Evolutionary conservation across 2,888 invertebrate species (phyloP).

Genomic region (Lutraria lutraria): DNA sequence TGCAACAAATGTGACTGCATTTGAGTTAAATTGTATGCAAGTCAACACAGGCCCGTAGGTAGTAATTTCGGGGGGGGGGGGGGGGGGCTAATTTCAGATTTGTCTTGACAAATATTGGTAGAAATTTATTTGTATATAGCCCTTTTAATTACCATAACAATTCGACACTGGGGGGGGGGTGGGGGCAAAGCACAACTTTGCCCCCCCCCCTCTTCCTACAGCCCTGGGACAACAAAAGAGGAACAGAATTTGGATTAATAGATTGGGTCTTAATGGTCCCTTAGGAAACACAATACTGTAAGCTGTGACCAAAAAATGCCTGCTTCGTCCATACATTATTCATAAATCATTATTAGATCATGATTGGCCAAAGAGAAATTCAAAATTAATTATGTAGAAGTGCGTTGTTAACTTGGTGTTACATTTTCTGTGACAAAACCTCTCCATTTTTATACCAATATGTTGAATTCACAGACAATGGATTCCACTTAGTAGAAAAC

Average conservation of each 20-base stretch:
- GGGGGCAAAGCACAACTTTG: too few relatives aligned
- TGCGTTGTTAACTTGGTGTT: neutral
- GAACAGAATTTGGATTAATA: neutral
- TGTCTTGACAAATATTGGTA: too few relatives aligned
- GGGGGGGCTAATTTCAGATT: too few relatives aligned
- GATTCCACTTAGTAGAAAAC: neutral
- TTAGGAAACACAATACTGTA: neutral
- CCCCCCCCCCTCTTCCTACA: too few relatives aligned
- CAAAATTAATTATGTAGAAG: neutral
- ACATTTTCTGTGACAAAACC: neutral
- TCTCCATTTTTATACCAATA: neutral
- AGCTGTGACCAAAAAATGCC: neutral
- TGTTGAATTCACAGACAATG: neutral
- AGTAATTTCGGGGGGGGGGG: too few relatives aligned
- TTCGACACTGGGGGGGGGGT: too few relatives aligned
- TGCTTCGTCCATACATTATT: neutral
- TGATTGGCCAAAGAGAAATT: neutral
- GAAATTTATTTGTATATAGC: too few relatives aligned
- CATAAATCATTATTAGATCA: neutral
- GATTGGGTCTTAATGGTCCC: neutral
- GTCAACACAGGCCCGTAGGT: too few relatives aligned
- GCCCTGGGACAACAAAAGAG: neutral
- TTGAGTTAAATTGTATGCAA: too few relatives aligned
- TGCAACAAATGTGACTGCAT: too few relatives aligned
- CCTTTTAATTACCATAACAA: too few relatives aligned